Base-by-base conservation (phyloP, 2,113 vertebrate genomes). In the Ptyas mucosa region DNA sequence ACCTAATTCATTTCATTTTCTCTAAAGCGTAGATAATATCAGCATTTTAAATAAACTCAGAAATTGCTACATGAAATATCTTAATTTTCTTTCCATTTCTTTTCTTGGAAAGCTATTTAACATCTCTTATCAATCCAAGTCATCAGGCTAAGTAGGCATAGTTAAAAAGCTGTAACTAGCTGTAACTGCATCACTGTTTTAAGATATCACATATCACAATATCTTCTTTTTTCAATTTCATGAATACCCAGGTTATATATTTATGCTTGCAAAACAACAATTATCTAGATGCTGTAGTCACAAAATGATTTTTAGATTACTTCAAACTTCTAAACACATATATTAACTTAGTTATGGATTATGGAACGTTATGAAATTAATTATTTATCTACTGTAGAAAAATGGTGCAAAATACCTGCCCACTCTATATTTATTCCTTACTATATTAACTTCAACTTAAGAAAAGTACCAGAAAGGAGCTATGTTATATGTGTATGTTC, bases 311-410 rank as follows among this genome's bases (percentile, higher is more conserved):
- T 94, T 89, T 81, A 88, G 91, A 95, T 92, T 95, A 94, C 57
- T 91, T 95, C 64, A 4, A 1, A 5, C 26, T 92, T 95, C 89
- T 92, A 96, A 95, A 87, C 61, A 57, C 57, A 64, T 93, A 93
- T 43, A 95, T 96, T 93, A 85, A 95, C 88, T 96, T 96, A 95
- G 95, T 95, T 94, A 94, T 34, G 69, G 94, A 55, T 87, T 95
- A 91, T 89, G 94, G 86, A 95, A 91, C 58, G 52, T 91, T 91
- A 94, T 51, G 91, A 90, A 69, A 55, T 94, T 92, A 95, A 92
- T 91, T 90, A 95, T 0, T 6, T 55, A 20, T 96, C 89, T 86
- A 91, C 39, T 58, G 46, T 0, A 39, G 89, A 94, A 54, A 8
- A 14, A 64, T 51, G 4, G 10, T 26, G 29, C 26, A 43, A 61